These are phyloP conservation scores for Melinopterus prodromus DNA, from an alignment of 2,888 invertebrate species.

Conservation along the genomic window DNA sequence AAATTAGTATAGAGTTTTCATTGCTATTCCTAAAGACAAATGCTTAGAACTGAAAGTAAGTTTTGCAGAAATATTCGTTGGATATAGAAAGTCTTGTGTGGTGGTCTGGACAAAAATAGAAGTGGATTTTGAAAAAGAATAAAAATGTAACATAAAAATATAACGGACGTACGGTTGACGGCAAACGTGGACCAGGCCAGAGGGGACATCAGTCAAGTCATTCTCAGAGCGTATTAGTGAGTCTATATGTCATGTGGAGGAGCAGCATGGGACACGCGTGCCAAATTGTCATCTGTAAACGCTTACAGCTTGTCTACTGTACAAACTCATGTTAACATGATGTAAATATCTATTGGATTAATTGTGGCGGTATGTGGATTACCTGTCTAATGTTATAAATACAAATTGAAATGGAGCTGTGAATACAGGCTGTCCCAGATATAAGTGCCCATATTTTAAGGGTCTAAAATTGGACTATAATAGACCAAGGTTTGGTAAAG, in stretches of 20 bases:
- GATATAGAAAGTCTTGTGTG: neutral
- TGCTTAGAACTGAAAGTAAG: neutral
- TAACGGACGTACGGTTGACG: neutral
- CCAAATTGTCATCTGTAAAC: neutral
- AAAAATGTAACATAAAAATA: neutral
- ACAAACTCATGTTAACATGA: neutral
- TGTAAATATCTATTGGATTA: neutral
- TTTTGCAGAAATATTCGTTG: neutral
- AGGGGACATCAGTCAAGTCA: neutral
- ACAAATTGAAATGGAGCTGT: no score
- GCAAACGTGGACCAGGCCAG: neutral
- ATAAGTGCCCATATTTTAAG: no score
- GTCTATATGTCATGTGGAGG: neutral
- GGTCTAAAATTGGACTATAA: no score
- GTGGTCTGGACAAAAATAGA: neutral
- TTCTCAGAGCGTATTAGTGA: constrained; percentile 4
- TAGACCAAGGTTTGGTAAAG: no score
- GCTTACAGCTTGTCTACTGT: neutral
- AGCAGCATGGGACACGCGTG: neutral
- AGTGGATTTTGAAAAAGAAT: constrained; percentile 4
- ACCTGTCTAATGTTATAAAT: no score
- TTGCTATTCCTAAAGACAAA: no score
- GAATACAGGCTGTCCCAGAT: no score
- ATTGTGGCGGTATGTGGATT: neutral
- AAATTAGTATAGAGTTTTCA: no score